A percentile compares a stretch with the other conserved stretches of the same genome.
Conservation (phyloP, 2,797 vertebrate species). For the Crenuchus spilurus region DNA sequence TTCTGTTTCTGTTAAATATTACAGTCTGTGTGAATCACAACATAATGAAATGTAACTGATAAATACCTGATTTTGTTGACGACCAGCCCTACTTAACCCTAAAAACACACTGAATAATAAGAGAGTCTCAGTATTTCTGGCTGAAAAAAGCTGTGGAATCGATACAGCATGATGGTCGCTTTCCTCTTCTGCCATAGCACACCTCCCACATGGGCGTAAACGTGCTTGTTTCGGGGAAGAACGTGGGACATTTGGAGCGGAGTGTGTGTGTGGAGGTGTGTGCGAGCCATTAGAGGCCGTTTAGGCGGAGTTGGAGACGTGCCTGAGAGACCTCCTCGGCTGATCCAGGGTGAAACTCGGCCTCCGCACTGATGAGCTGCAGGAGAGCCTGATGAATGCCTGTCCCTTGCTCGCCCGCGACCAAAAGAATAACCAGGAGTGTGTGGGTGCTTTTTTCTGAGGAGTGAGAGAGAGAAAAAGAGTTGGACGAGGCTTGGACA, state of each 20-base stretch:
- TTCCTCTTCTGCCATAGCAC: not conserved
- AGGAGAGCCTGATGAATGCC: conserved; percentile 77
- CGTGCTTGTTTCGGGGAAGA: conserved; percentile 13
- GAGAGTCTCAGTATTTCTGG: too few relatives aligned
- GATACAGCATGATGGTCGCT: conserved; percentile 7
- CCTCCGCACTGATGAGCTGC: conserved; percentile 66
- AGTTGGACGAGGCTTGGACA: conserved; percentile 47
- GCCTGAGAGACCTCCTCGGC: not conserved
- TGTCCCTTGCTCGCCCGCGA: conserved; percentile 65
- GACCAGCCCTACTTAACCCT: too few relatives aligned
- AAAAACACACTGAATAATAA: too few relatives aligned
- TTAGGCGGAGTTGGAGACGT: conserved; percentile 55
- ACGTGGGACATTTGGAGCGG: conserved; percentile 22
- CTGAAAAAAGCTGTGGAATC: too few relatives aligned
- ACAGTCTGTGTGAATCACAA: too few relatives aligned
- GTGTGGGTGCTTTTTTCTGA: conserved; percentile 29
- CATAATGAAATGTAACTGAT: too few relatives aligned
- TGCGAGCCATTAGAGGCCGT: conserved; percentile 24
- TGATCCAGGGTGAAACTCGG: conserved; percentile 19
- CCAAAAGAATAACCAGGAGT: conserved; percentile 61
- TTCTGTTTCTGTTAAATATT: too few relatives aligned
- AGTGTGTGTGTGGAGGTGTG: conserved; percentile 27
- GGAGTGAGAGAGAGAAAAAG: conserved; percentile 51
- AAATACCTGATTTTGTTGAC: too few relatives aligned
- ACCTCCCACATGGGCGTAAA: conserved; percentile 5